These are phyloP conservation scores for Spilogale gracilis DNA, from an alignment of 2,113 vertebrate species.

Conservation along the genomic window DNA sequence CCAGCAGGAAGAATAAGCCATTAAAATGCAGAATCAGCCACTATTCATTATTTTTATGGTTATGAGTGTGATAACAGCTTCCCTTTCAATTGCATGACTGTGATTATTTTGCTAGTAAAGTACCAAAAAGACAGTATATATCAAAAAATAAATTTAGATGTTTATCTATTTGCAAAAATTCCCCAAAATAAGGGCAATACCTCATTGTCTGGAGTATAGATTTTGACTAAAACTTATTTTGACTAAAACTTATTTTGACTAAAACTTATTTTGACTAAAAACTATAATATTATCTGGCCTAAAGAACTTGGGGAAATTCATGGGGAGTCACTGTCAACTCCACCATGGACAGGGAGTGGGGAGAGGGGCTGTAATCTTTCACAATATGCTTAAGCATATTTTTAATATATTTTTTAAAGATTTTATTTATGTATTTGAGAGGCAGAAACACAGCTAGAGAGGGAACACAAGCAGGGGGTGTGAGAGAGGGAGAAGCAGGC, in stretches of 20 bases:
- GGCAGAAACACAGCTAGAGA: too few species aligned
- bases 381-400: background rate
- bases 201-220: background rate
- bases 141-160: slow-evolving; percentile 1
- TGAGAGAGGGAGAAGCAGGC: too few species aligned
- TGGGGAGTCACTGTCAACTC: background rate
- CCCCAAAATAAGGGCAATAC: background rate
- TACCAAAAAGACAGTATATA: background rate
- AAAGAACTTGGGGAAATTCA: background rate
- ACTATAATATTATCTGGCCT: background rate
- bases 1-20: slow-evolving; percentile 4
- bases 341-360: background rate
- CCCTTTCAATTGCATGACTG: slow-evolving; percentile 33
- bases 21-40: slow-evolving; percentile 52
- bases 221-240: background rate
- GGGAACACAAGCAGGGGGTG: too few species aligned
- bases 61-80: slow-evolving; percentile 54
- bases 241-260: background rate
- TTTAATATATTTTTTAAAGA: background rate
- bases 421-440: too few species aligned
- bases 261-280: slow-evolving; percentile 18
- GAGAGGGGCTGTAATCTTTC: background rate
- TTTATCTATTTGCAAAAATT: background rate
- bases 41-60: slow-evolving; percentile 66
- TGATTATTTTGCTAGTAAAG: slow-evolving; percentile 45